Percentiles rank a stretch among this genome's conserved stretches.
These are phyloP conservation scores for Pelochelys cantorii DNA, from an alignment of 2,797 vertebrate genomes.

Conservation along the genomic window DNA sequence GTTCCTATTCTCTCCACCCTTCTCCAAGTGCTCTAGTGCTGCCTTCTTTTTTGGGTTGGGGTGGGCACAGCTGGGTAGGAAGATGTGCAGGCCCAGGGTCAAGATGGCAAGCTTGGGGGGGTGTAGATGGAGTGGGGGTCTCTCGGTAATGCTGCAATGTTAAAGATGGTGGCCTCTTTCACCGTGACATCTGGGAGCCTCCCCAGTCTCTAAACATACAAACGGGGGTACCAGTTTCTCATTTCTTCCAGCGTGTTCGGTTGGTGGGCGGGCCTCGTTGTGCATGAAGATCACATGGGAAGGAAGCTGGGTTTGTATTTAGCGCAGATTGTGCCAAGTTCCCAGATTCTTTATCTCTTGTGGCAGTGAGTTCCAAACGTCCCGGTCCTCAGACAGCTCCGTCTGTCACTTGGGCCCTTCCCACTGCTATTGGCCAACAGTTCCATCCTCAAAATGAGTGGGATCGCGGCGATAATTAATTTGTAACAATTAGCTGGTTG, in stretches of 20 bases:
- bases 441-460: not conserved
- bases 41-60: no score
- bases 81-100: no score
- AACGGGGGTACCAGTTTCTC: not conserved
- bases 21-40: no score
- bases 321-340: not conserved
- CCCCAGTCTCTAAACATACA: not conserved
- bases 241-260: not conserved
- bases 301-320: not conserved
- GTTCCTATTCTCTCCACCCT: no score
- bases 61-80: no score
- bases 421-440: not conserved
- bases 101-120: no score
- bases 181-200: not conserved
- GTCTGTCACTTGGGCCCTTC: not conserved
- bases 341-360: not conserved
- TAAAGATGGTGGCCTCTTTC: not conserved
- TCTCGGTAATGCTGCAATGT: no score
- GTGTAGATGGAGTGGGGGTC: no score
- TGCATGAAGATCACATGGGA: not conserved
- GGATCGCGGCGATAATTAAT: not conserved
- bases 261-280: not conserved
- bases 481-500: not conserved
- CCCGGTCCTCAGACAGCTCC: not conserved
- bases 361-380: not conserved